Percentiles rank a stretch among this genome's conserved stretches.
Conservation (phyloP, 2,888 invertebrate genomes). For the Melanostoma scalare region DNA sequence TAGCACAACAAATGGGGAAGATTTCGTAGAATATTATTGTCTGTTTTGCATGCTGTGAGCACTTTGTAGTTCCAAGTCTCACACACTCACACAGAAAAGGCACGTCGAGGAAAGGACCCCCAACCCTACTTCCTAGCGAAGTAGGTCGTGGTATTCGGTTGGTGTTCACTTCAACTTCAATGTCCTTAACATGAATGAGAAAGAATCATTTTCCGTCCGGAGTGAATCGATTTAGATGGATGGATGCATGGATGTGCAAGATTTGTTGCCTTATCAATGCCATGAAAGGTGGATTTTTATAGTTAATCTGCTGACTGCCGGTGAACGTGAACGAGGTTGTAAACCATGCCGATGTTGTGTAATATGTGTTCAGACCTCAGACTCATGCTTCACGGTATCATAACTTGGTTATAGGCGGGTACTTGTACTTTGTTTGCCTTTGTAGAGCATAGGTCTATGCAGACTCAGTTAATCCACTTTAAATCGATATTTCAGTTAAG, state of each 20-base stretch:
- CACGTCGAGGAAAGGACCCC: neutral
- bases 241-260: slow-evolving; percentile 35
- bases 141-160: too few relatives aligned
- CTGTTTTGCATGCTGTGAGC: slow-evolving; percentile 40
- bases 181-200: slow-evolving; percentile 23
- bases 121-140: neutral
- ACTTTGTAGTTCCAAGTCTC: slow-evolving; percentile 21
- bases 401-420: slow-evolving; percentile 30
- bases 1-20: slow-evolving; percentile 44
- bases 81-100: slow-evolving; percentile 28
- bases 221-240: slow-evolving; percentile 9
- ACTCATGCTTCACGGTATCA: slow-evolving; percentile 13
- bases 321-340: neutral
- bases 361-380: neutral
- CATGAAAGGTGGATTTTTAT: slow-evolving; percentile 50
- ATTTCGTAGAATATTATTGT: slow-evolving; percentile 44
- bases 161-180: slow-evolving; percentile 1
- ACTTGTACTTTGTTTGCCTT: neutral
- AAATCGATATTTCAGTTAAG: slow-evolving; percentile 53
- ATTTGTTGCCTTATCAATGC: slow-evolving; percentile 43
- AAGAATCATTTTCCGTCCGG: slow-evolving; percentile 14
- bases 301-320: slow-evolving; percentile 35
- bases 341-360: neutral
- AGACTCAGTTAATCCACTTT: slow-evolving; percentile 49
- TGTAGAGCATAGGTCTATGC: neutral